Percentiles rank a stretch among this genome's conserved stretches.
These are phyloP conservation scores for Sardina pilchardus DNA, from an alignment of 2,113 vertebrate species.

Conservation along the genomic window DNA sequence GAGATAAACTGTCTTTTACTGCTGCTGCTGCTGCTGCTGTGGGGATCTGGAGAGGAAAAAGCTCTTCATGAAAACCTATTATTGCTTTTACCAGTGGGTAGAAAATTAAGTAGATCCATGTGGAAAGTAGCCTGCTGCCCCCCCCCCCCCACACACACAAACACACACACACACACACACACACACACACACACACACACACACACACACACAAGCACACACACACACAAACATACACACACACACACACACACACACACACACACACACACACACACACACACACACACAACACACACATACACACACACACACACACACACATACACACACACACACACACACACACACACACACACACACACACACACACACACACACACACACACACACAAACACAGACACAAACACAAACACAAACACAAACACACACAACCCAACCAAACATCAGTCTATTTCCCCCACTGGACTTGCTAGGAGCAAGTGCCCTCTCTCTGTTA, in stretches of 20 bases:
- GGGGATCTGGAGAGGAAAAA: not conserved
- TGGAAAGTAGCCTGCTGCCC: not conserved
- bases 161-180: no score
- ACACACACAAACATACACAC: not conserved
- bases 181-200: not conserved
- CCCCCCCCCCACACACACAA: not conserved
- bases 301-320: no score
- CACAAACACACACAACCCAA: not conserved
- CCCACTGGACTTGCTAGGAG: not conserved
- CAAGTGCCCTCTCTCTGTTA: not conserved
- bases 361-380: constrained; percentile 16
- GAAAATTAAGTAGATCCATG: not conserved
- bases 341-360: constrained; percentile 23
- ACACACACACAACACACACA: no score
- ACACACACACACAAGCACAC: not conserved
- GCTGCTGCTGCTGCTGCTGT: not conserved
- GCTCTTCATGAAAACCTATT: not conserved
- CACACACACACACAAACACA: constrained; percentile 2
- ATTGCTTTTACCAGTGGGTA: not conserved
- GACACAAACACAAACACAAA: constrained; percentile 25
- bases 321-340: not conserved
- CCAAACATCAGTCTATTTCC: not conserved
- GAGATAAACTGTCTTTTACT: not conserved
- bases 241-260: no score
- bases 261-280: no score